phyloP scores from a whole-genome alignment of 2,888 invertebrate genomes.

The Noctua comes region DNA sequence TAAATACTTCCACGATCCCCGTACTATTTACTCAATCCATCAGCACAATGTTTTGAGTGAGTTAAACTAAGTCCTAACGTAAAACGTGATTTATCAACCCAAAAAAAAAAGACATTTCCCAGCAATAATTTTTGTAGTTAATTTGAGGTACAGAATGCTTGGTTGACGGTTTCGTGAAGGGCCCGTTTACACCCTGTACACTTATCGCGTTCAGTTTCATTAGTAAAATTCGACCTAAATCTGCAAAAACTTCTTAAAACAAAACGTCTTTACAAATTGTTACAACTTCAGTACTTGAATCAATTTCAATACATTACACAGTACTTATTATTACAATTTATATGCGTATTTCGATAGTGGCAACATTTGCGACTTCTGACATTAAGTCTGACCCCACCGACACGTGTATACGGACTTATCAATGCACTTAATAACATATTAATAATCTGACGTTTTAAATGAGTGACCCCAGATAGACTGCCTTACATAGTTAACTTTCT shows the following conservation, averaged over 20 bases:
- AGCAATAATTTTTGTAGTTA: too few species aligned
- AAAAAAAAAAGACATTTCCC: too few species aligned
- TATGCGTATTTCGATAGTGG: constrained; percentile 49
- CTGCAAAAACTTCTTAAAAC: background rate
- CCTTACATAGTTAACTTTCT: constrained; percentile 55
- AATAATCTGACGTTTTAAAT: constrained; percentile 64
- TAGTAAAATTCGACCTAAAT: background rate
- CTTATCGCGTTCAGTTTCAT: background rate
- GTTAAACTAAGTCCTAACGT: too few species aligned
- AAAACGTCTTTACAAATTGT: background rate
- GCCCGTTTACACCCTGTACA: too few species aligned
- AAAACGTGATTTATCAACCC: too few species aligned
- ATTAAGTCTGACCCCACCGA: constrained; percentile 58
- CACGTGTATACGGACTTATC: constrained; percentile 72
- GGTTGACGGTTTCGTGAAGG: too few species aligned
- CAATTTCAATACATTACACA: background rate
- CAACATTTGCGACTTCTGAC: constrained; percentile 48
- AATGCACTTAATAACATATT: constrained; percentile 67
- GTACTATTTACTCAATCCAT: too few species aligned
- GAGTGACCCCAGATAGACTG: constrained; percentile 66
- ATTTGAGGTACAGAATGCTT: too few species aligned
- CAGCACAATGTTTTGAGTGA: too few species aligned
- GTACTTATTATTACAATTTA: constrained; percentile 26
- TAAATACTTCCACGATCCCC: too few species aligned
- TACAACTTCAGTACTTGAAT: background rate